Base-by-base conservation (phyloP, 92 coral and sea anemone species). In the Parazoanthus atlanticus region DNA sequence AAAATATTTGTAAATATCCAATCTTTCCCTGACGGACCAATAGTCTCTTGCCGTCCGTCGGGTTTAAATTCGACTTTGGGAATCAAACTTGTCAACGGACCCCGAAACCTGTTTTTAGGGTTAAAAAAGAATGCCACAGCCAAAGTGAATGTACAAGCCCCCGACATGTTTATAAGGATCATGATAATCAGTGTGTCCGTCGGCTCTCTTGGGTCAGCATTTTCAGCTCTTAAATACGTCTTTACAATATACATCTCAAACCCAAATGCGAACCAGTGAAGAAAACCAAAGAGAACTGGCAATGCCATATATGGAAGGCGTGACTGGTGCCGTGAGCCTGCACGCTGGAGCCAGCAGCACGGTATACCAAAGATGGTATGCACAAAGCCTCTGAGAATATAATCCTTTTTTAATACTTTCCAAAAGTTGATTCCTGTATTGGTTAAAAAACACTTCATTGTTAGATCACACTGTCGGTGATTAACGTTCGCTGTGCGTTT, bases 61-160 rank as follows among this genome's bases (percentile, higher is more conserved):
- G 95, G 95, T 79, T 89, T 88, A 66, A 89, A 93, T 25, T 86
- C 84, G 71, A 91, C 65, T 29, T 88, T 52, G 34, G 95, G 95
- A n/a, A 91, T 81, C 33, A 93, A 80, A 74, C 86, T 91, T 41
- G 90, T 67, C 25, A 61, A 78, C 9, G 92, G 84, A 49, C 89
- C 76, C 23, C 80, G 82, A 76, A 93, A 91, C 15, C 87, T 85
- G 86, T 91, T 86, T 29, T 33, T 26, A 8, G 88, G 85, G 80
- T 83, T 85, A 76, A 90, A 93, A 80, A 93, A 93, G 66, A 85
- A 93, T 65, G 81, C 43, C 25, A 91, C 77, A 26, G 88, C 47
- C 65, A 91, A 38, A 28, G 93, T 93, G 64, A 88, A 93, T 16
- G 95, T 79, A 11, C 71, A 83, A 15, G 93, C 90, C 64, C 90